These are phyloP conservation scores for Lasioglossum villosulum DNA, from an alignment of 2,888 invertebrate genomes.

Conservation along the genomic window DNA sequence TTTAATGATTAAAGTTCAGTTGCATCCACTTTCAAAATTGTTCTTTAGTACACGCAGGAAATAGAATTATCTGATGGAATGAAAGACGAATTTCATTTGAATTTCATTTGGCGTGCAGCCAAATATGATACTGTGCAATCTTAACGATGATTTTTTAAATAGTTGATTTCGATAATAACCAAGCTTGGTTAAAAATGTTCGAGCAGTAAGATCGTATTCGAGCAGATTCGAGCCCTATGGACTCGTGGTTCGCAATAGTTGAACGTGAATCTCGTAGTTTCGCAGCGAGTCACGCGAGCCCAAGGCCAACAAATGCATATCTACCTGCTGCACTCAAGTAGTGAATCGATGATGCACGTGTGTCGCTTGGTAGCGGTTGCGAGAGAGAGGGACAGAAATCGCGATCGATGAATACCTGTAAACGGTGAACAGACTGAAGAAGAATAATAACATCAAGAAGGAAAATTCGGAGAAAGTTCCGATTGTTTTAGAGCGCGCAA, in stretches of 20 bases:
- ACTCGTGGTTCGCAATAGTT: neutral
- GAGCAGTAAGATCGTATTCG: neutral
- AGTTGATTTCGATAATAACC: no score
- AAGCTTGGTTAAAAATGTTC: neutral
- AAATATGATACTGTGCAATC: no score
- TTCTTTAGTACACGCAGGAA: no score
- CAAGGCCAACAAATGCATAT: conserved; percentile 40
- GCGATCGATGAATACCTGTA: neutral
- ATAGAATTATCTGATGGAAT: no score
- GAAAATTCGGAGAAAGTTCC: neutral
- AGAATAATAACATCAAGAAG: no score
- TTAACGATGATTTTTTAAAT: no score
- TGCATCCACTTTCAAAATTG: no score
- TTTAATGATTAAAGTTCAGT: no score
- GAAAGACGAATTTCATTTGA: no score
- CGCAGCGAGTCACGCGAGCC: neutral
- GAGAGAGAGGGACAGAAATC: neutral
- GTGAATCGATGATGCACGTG: conserved; percentile 11
- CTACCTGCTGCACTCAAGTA: neutral
- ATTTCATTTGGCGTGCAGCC: no score
- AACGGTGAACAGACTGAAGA: neutral
- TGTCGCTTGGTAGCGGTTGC: neutral
- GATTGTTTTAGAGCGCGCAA: conserved; percentile 57
- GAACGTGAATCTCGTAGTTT: neutral
- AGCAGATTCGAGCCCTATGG: neutral